phyloP scores from a whole-genome alignment of 2,797 vertebrate genomes.

The Lagodon rhomboides region DNA sequence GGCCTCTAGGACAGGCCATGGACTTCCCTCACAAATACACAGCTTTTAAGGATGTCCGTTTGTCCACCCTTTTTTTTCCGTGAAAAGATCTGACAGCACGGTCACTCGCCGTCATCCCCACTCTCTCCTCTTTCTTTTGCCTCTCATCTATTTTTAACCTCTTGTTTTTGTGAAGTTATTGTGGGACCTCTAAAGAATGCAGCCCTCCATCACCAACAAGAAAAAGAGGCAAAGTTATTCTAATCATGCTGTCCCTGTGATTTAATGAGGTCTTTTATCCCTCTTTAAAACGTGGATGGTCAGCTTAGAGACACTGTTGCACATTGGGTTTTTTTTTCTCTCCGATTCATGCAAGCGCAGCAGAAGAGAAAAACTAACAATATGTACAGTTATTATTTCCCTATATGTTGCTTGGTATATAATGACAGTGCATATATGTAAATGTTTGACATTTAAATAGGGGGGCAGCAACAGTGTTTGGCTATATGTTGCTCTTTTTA shows the following conservation, averaged over 20 bases:
- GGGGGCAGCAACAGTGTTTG: neutral
- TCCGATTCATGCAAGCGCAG: neutral
- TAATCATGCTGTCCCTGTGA: neutral
- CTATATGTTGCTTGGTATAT: no score
- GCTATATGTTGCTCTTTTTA: neutral
- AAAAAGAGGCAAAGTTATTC: neutral
- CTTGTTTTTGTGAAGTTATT: constrained; percentile 68
- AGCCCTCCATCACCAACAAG: neutral
- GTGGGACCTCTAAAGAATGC: constrained; percentile 32
- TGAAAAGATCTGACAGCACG: constrained; percentile 68
- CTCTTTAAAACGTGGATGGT: neutral
- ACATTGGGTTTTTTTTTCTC: neutral
- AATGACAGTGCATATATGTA: neutral
- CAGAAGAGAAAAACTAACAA: no score
- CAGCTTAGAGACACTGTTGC: neutral
- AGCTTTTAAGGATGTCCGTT: constrained; percentile 77
- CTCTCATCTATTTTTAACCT: constrained; percentile 73
- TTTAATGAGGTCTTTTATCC: neutral
- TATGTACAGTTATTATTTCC: neutral
- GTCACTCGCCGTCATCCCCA: constrained; percentile 70
- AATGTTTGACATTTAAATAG: neutral
- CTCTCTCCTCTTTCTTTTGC: constrained; percentile 57
- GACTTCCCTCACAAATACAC: constrained; percentile 70
- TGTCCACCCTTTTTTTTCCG: constrained; percentile 76
- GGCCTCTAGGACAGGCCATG: constrained; percentile 47